phyloP scores from a whole-genome alignment of 2,888 invertebrate genomes.

The Pteria penguin region DNA sequence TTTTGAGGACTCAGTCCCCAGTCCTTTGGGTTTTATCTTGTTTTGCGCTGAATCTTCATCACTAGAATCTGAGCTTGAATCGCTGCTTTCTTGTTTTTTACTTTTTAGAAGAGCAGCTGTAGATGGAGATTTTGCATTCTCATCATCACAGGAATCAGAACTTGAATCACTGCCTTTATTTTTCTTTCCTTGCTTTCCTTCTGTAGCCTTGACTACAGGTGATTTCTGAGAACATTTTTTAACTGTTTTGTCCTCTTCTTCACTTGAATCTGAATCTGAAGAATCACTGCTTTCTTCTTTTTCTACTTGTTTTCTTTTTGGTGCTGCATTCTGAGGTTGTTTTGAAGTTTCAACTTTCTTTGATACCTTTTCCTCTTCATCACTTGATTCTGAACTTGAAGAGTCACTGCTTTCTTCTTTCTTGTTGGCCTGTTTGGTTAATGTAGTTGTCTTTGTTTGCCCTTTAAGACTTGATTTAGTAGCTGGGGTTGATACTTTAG shows the following conservation, averaged over 20 bases:
- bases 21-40: conserved; percentile 21
- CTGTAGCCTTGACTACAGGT: neutral
- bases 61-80: conserved; percentile 30
- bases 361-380: conserved; percentile 29
- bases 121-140: conserved; percentile 35
- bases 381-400: conserved; percentile 11
- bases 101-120: conserved; percentile 9
- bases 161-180: conserved; percentile 46
- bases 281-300: conserved; percentile 37
- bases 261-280: conserved; percentile 39
- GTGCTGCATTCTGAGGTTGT: neutral
- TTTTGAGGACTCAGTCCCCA: conserved; percentile 3
- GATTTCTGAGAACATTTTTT: conserved; percentile 8
- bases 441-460: conserved; percentile 8
- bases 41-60: conserved; percentile 9
- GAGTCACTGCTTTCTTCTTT: conserved; percentile 40
- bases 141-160: conserved; percentile 54
- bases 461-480: neutral
- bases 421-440: conserved; percentile 14
- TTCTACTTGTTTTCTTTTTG: conserved; percentile 19
- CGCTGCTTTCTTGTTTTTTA: conserved; percentile 13
- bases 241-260: conserved; percentile 42
- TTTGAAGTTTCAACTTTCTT: conserved; percentile 18
- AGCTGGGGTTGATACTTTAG: conserved; percentile 1
- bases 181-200: conserved; percentile 18